Conservation (phyloP, 2,113 vertebrate species). For the Ictidomys tridecemlineatus region DNA sequence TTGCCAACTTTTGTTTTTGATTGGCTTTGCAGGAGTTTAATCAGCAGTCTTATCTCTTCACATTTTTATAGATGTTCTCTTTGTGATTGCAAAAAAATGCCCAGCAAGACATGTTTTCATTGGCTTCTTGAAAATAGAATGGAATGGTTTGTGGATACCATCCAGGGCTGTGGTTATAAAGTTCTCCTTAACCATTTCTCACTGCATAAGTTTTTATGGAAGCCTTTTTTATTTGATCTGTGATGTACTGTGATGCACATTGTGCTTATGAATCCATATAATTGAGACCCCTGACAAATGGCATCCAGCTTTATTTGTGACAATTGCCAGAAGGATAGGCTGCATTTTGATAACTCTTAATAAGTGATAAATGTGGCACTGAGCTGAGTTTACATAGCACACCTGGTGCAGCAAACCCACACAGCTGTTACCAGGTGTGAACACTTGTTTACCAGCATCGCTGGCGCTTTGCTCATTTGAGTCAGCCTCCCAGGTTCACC, state of each 20-base stretch:
- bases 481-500: constrained; percentile 6
- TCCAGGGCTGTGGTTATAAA: not conserved
- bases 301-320: constrained; percentile 47
- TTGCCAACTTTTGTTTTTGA: not conserved
- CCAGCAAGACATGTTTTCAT: not conserved
- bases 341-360: constrained; percentile 70
- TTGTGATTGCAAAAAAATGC: not conserved
- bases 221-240: not conserved
- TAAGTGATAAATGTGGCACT: constrained; percentile 59
- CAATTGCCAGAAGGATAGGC: constrained; percentile 63
- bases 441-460: constrained; percentile 63
- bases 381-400: constrained; percentile 52
- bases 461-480: constrained; percentile 6
- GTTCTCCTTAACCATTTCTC: constrained; percentile 6
- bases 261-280: not conserved
- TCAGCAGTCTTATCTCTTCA: not conserved
- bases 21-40: not conserved
- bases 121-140: constrained; percentile 31
- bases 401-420: constrained; percentile 62
- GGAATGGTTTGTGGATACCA: not conserved
- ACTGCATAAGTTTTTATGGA: not conserved
- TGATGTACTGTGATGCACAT: not conserved
- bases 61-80: not conserved
- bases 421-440: constrained; percentile 76
- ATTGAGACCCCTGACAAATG: constrained; percentile 63